Evolutionary conservation across 2,888 invertebrate species (phyloP), one percentile per base, ranked within the genome.

Genomic region (Yponomeuta cagnagella): DNA sequence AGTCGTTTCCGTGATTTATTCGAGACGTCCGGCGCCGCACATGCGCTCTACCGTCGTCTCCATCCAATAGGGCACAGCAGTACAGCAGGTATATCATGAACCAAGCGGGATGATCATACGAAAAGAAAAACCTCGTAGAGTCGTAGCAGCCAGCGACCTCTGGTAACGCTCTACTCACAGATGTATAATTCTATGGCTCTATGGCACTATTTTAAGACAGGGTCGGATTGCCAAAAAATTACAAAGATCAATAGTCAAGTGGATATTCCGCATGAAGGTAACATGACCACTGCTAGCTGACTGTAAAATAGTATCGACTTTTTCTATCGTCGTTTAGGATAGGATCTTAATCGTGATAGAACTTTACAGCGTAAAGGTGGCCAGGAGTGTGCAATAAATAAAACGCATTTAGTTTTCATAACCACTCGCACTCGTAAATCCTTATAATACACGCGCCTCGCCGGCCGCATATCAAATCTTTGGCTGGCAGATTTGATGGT

Each of bases 1-100:
- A 43, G 48, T 68, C 31, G 65, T 48, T 30, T 74, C 75, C 72
- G 73, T 82, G 80, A 82, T 82, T 82, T 82, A 82, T 80, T 76
- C 74, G 48, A 64, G 37, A 78, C 75, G 76, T 74, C 72, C 52
- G 69, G 74, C 72, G 74, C 73, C 71, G 72, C 74, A 73, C 72
- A 73, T 74, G 75, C 74, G 74, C 75, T 67, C 73, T 70, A 71
- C 48, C 72, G 48, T 58, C n/a, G 37, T 67, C 67, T 15, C 67
- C 65, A 31, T 43, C 43, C 43, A 43, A 43, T 43, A 43, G 43
- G 43, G 6, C 43, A 23, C 66, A 63, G n/a, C 15, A 1, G 63
- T 12, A 63, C 63, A 30, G n/a, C 23, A 30, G n/a, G 63, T 4
- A 6, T 63, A 63, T 23, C n/a, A 63, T 10, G 63, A 63, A n/a